Evolutionary conservation across 2,888 invertebrate genomes (phyloP).

Genomic region (Empis stercorea): DNA sequence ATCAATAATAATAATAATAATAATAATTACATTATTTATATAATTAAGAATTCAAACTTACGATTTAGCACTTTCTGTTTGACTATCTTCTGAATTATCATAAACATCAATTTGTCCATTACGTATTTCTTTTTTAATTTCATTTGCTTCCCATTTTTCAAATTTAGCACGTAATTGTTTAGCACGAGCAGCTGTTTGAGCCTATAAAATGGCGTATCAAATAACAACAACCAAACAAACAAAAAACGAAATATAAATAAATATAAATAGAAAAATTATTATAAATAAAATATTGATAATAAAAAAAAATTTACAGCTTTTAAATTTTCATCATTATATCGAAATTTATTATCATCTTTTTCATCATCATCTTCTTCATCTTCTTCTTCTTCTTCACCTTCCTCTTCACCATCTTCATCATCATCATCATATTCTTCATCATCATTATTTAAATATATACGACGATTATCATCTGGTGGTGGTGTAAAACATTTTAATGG

Average conservation of each 20-base stretch:
- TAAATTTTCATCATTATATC: slow-evolving; percentile 51
- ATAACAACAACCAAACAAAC: too few species aligned
- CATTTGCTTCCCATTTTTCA: slow-evolving; percentile 70
- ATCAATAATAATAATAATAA: slow-evolving; percentile 1
- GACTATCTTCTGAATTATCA: slow-evolving; percentile 50
- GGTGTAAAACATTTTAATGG: slow-evolving; percentile 84
- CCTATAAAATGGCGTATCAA: slow-evolving; percentile 27
- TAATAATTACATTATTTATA: too few species aligned
- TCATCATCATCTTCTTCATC: slow-evolving; percentile 36
- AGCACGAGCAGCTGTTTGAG: slow-evolving; percentile 66
- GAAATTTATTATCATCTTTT: slow-evolving; percentile 36
- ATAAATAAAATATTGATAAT: not conserved
- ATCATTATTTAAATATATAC: slow-evolving; percentile 29
- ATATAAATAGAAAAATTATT: too few species aligned
- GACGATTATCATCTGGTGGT: slow-evolving; percentile 55
- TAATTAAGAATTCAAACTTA: slow-evolving; percentile 27
- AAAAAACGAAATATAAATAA: too few species aligned
- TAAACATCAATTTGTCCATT: slow-evolving; percentile 35
- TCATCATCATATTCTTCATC: slow-evolving; percentile 37
- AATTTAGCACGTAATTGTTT: slow-evolving; percentile 76
- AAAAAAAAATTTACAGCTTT: slow-evolving; percentile 39
- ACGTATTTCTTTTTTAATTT: slow-evolving; percentile 44
- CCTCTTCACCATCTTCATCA: slow-evolving; percentile 33
- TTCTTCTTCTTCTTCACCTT: slow-evolving; percentile 31
- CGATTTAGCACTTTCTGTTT: slow-evolving; percentile 77